phyloP scores from a whole-genome alignment of 2,797 vertebrate genomes.

The Acrossocheilus fasciatus region DNA sequence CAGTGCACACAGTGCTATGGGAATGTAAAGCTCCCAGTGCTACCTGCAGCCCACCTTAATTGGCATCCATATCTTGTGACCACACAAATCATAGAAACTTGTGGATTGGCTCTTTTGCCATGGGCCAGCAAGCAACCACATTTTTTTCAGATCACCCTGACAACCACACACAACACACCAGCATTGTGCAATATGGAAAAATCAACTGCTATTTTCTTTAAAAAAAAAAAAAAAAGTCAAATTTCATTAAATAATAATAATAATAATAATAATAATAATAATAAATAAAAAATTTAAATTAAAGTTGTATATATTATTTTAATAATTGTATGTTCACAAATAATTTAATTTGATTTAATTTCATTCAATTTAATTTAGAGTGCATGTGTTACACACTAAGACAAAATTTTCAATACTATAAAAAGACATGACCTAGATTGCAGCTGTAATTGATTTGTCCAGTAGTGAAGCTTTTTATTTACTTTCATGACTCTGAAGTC shows the following conservation, averaged over 20 bases:
- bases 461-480: constrained; percentile 7
- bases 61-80: not conserved
- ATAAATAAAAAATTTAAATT: not conserved
- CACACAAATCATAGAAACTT: constrained; percentile 13
- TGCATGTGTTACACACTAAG: not conserved
- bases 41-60: not conserved
- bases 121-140: not conserved
- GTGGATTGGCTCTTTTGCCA: not conserved
- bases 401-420: not conserved
- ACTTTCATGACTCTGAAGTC: constrained; percentile 15
- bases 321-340: not conserved
- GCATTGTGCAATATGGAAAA: not conserved
- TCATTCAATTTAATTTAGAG: not conserved
- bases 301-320: not conserved
- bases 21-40: not conserved
- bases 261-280: not conserved
- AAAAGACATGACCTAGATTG: constrained; percentile 2
- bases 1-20: not conserved
- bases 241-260: not conserved
- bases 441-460: constrained; percentile 15
- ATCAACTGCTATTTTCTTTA: not conserved
- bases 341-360: not conserved
- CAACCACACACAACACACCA: not conserved
- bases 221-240: not conserved
- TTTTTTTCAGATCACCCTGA: not conserved